Evolutionary conservation across 2,113 vertebrate species (phyloP).

Genomic region (Himantopus leucocephalus): DNA sequence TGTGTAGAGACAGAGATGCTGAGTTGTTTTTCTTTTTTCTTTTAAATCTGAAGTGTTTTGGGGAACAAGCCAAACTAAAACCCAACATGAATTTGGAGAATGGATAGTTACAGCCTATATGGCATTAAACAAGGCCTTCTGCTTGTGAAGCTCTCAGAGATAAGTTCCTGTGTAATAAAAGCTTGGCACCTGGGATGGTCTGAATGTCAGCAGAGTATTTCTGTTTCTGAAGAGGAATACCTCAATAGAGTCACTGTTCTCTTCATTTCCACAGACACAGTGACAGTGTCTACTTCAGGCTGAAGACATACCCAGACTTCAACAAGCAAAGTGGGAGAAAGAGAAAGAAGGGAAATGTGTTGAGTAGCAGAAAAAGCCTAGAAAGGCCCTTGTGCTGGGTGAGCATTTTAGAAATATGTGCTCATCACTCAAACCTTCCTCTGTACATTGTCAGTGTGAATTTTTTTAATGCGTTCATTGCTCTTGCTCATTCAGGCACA

Average conservation of each 20-base stretch:
- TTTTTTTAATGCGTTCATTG: conserved; percentile 78
- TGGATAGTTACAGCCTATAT: neutral
- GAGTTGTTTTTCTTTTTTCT: neutral
- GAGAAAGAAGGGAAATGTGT: neutral
- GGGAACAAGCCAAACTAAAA: neutral
- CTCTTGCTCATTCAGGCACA: conserved; percentile 79
- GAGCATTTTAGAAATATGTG: conserved; percentile 71
- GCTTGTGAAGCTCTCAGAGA: neutral
- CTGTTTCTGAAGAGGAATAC: neutral
- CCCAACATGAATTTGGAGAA: neutral
- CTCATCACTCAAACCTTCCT: conserved; percentile 72
- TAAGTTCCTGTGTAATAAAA: neutral
- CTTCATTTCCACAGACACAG: neutral
- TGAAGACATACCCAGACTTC: neutral
- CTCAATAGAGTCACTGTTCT: neutral
- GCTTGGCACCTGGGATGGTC: neutral
- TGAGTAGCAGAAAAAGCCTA: conserved; percentile 1
- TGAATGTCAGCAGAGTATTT: neutral
- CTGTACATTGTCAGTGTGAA: conserved; percentile 72
- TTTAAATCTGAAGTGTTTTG: neutral
- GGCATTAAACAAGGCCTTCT: neutral
- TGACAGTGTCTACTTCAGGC: neutral
- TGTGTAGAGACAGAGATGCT: neutral
- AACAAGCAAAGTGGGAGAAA: neutral
- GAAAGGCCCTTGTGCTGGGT: conserved; percentile 15